phyloP scores from a whole-genome alignment of 2,113 vertebrate genomes.

The Prunella himalayana region DNA sequence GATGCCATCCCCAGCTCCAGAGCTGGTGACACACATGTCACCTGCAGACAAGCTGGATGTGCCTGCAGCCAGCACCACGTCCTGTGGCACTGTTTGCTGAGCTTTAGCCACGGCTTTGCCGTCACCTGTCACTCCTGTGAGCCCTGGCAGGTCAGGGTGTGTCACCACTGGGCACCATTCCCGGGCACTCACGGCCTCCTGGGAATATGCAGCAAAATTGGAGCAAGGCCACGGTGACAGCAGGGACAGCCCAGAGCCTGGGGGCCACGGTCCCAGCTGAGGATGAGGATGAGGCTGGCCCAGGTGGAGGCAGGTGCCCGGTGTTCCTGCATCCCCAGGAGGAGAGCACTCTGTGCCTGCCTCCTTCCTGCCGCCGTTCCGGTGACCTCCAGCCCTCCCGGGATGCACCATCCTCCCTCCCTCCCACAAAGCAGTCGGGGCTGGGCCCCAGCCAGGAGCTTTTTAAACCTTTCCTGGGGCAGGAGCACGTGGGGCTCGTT shows the following conservation, averaged over 20 bases:
- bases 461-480: background rate
- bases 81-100: background rate
- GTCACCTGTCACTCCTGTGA: background rate
- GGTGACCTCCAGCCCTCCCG: background rate
- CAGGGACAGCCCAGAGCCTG: background rate
- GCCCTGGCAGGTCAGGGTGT: background rate
- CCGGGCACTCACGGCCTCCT: rapidly evolving
- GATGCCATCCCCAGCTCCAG: background rate
- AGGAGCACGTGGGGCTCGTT: background rate
- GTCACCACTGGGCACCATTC: rapidly evolving
- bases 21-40: rapidly evolving
- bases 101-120: background rate
- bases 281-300: background rate
- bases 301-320: background rate
- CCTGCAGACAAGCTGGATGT: rapidly evolving
- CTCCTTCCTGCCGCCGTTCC: background rate
- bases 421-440: rapidly evolving
- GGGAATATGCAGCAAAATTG: rapidly evolving
- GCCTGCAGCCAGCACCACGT: background rate
- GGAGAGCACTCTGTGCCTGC: rapidly evolving
- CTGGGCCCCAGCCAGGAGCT: background rate
- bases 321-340: background rate
- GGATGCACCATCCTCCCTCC: background rate
- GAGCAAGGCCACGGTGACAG: background rate
- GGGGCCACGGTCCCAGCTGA: rapidly evolving